Evolutionary conservation across 1,140 invertebrate genomes (phyloP).

Genomic region (Chrysomallon squamiferum): DNA sequence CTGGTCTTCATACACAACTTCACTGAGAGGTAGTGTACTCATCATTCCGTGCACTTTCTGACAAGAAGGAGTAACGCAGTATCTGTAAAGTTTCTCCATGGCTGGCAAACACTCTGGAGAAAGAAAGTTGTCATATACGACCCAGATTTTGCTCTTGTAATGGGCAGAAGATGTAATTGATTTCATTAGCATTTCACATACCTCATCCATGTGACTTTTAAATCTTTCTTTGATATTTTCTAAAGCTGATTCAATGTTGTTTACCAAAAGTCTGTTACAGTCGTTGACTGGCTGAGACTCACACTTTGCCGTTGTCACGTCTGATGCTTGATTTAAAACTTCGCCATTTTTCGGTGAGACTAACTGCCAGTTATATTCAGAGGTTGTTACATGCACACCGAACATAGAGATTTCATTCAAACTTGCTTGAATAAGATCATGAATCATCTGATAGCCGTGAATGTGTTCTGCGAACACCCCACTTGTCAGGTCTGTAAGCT

Average conservation of each 20-base stretch:
- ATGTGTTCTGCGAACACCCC: neutral
- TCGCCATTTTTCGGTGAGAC: neutral
- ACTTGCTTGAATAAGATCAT: neutral
- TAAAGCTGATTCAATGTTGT: too few species aligned
- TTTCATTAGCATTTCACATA: conserved; percentile 1
- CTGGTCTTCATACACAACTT: neutral
- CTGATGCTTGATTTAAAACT: too few species aligned
- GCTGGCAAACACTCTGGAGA: neutral
- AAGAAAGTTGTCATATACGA: conserved; percentile 1
- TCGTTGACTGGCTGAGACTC: too few species aligned
- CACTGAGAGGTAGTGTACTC: neutral
- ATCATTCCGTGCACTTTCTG: neutral
- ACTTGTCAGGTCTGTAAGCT: neutral
- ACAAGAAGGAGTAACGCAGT: neutral
- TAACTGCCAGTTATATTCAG: neutral
- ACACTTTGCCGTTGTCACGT: too few species aligned
- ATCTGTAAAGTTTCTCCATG: neutral
- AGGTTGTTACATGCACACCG: neutral
- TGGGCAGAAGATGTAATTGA: neutral
- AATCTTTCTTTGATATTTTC: neutral
- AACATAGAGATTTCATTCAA: conserved; percentile 1
- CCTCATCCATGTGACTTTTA: neutral
- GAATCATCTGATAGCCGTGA: neutral
- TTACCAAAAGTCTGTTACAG: too few species aligned
- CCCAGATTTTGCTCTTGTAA: conserved; percentile 5